Percentiles rank a stretch among this genome's conserved stretches.
Conservation (phyloP, 2,113 vertebrate genomes). For the Enhydra lutris region DNA sequence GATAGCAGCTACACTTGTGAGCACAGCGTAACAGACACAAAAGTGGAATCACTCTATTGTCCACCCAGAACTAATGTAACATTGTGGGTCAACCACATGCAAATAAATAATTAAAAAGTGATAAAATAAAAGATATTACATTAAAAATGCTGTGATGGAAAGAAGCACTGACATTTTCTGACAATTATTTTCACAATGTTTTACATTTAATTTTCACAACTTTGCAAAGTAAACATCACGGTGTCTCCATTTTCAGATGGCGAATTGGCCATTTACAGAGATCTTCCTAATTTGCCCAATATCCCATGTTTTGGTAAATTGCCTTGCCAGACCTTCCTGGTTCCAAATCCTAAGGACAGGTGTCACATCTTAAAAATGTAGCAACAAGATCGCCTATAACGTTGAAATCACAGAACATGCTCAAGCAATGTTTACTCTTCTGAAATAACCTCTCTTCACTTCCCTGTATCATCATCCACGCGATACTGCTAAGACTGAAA, state of each 20-base stretch:
- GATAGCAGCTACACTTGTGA: not conserved
- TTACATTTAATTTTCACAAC: constrained; percentile 22
- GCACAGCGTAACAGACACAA: not conserved
- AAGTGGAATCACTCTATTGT: not conserved
- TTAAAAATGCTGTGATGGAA: not conserved
- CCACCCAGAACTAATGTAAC: not conserved
- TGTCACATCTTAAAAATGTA: not conserved
- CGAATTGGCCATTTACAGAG: not conserved
- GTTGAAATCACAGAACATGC: not conserved
- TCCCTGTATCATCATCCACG: not conserved
- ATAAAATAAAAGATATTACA: not conserved
- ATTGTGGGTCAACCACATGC: not conserved
- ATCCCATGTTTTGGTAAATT: not conserved
- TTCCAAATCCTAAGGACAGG: not conserved
- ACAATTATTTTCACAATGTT: not conserved
- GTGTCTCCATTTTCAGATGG: not conserved
- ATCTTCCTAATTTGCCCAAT: not conserved
- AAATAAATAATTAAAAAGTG: not conserved
- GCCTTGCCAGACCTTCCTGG: not conserved
- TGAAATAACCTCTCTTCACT: not conserved
- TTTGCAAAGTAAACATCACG: not conserved
- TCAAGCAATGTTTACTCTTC: not conserved
- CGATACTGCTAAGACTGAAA: not conserved
- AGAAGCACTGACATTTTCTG: not conserved
- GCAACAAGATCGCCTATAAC: not conserved